phyloP scores from a whole-genome alignment of 2,113 vertebrate genomes.

The Atrichornis clamosus region DNA sequence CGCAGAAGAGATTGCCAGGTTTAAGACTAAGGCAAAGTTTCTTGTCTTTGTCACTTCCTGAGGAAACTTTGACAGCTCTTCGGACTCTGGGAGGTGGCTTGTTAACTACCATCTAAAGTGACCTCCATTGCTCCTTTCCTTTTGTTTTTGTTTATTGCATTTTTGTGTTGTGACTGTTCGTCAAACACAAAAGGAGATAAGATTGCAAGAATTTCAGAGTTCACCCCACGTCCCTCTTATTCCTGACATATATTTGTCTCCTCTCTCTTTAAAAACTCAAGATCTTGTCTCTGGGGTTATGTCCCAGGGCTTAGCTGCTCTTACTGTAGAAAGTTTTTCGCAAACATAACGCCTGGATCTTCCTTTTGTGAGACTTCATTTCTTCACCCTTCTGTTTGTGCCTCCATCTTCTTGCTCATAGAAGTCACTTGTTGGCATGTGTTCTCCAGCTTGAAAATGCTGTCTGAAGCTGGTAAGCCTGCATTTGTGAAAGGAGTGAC shows the following conservation, averaged over 20 bases:
- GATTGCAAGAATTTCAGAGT: not conserved
- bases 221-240: not conserved
- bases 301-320: not conserved
- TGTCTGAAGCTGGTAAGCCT: not conserved
- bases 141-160: slow-evolving; percentile 23
- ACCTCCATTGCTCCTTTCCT: slow-evolving; percentile 1
- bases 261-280: not conserved
- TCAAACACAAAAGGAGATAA: slow-evolving; percentile 2
- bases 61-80: slow-evolving; percentile 39
- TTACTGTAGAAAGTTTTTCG: not conserved
- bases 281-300: not conserved
- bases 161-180: slow-evolving; percentile 17
- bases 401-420: not conserved
- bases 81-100: not conserved
- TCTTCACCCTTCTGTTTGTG: not conserved
- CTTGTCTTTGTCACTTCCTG: slow-evolving; percentile 59
- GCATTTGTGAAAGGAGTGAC: not conserved
- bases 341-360: not conserved
- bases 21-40: slow-evolving; percentile 30
- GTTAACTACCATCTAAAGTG: not conserved
- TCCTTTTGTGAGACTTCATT: not conserved
- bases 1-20: not conserved
- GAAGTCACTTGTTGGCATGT: not conserved
- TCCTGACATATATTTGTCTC: not conserved
- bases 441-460: not conserved